Conservation (phyloP, 2,797 vertebrate species). For the Rhodeus uyekii region DNA sequence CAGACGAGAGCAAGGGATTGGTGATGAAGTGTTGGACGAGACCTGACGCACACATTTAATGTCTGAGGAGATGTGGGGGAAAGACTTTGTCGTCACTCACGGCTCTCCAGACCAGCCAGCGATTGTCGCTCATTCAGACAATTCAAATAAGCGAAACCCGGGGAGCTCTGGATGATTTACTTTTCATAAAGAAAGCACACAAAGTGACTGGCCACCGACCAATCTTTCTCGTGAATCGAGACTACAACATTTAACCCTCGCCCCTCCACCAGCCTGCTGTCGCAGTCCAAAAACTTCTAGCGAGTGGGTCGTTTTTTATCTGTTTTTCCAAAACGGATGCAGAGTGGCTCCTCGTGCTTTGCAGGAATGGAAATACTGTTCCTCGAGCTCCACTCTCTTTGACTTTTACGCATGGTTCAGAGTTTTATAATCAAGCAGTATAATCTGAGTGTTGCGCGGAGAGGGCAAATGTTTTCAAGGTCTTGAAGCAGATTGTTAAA, state of each 20-base stretch:
- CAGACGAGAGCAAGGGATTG: background rate
- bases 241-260: slow-evolving; percentile 66
- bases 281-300: slow-evolving; percentile 29
- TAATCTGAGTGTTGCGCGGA: slow-evolving; percentile 44
- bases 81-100: slow-evolving; percentile 53
- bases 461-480: slow-evolving; percentile 46
- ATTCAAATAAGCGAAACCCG: slow-evolving; percentile 67
- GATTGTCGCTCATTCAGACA: slow-evolving; percentile 69
- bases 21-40: slow-evolving; percentile 59
- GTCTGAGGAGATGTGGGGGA: slow-evolving; percentile 52
- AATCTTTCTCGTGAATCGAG: slow-evolving; percentile 67
- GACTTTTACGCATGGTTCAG: slow-evolving; percentile 40
- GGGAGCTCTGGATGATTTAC: slow-evolving; percentile 77
- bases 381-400: slow-evolving; percentile 9
- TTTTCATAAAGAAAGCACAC: slow-evolving; percentile 79
- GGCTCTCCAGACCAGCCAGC: slow-evolving; percentile 63
- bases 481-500: slow-evolving; percentile 53
- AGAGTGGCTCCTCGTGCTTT: background rate
- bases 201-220: slow-evolving; percentile 72
- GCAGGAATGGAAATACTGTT: slow-evolving; percentile 26
- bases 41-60: slow-evolving; percentile 51
- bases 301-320: slow-evolving; percentile 15
- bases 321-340: slow-evolving; percentile 27
- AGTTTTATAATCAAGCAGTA: slow-evolving; percentile 53
- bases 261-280: slow-evolving; percentile 54